Evolutionary conservation across 2,888 invertebrate genomes (phyloP).

Genomic region (Celastrina argiolus): DNA sequence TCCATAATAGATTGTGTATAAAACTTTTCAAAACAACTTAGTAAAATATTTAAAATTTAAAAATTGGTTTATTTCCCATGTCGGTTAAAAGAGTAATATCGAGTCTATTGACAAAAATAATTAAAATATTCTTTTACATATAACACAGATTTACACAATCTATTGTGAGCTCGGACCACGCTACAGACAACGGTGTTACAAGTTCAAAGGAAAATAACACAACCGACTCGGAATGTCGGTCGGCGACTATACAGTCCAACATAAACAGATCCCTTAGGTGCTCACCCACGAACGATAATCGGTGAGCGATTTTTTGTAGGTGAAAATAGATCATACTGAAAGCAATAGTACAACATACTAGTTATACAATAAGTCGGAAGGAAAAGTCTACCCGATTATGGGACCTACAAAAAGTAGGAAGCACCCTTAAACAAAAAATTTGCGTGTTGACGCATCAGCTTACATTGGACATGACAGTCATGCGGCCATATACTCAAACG

Average conservation of each 20-base stretch:
- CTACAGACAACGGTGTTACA: neutral
- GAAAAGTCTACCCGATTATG: too few species aligned
- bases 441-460: neutral
- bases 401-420: too few species aligned
- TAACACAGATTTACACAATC: neutral
- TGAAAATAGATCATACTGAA: too few species aligned
- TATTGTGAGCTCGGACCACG: neutral
- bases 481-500: too few species aligned
- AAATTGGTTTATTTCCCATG: neutral
- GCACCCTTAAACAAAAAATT: too few species aligned
- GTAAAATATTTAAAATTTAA: too few species aligned
- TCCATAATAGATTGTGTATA: constrained; percentile 39
- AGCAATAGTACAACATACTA: too few species aligned
- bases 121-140: neutral
- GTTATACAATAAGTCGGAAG: too few species aligned
- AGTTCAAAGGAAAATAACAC: neutral
- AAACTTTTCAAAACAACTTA: neutral
- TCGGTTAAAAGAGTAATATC: too few species aligned
- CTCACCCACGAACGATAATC: too few species aligned
- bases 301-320: too few species aligned
- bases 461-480: neutral
- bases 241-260: neutral
- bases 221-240: neutral
- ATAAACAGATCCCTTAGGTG: neutral
- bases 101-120: neutral